A percentile compares a stretch with the other conserved stretches of the same genome.
These are phyloP conservation scores for Aelia acuminata DNA, from an alignment of 2,888 invertebrate genomes.

Conservation along the genomic window DNA sequence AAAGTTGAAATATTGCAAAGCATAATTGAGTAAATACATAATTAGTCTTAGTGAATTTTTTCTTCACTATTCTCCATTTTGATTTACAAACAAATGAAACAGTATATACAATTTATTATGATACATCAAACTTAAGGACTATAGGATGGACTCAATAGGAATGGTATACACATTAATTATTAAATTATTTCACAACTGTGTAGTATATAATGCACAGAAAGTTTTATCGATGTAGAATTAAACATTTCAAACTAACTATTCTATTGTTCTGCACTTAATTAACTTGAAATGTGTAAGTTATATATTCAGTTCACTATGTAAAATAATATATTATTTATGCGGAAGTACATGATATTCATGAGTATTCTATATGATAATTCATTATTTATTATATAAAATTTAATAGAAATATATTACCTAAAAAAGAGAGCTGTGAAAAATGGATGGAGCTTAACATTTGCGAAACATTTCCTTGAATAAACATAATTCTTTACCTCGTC, in stretches of 20 bases:
- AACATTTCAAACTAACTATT: neutral
- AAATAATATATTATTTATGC: neutral
- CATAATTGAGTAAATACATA: neutral
- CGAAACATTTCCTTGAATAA: too few species aligned
- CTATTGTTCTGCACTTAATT: neutral
- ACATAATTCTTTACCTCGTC: too few species aligned
- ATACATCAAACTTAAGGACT: slow-evolving; percentile 52
- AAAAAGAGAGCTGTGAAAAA: too few species aligned
- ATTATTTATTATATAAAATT: too few species aligned
- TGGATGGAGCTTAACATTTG: too few species aligned
- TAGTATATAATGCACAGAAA: neutral
- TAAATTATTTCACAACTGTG: neutral
- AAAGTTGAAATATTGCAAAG: neutral
- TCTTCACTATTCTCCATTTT: slow-evolving; percentile 2
- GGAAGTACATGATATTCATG: neutral
- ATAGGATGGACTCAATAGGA: slow-evolving; percentile 58
- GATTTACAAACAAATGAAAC: neutral
- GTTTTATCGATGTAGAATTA: neutral
- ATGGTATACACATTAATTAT: slow-evolving; percentile 35
- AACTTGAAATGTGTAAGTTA: neutral
- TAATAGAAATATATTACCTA: too few species aligned
- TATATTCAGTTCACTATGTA: neutral
- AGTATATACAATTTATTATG: slow-evolving; percentile 53
- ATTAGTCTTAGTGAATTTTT: neutral
- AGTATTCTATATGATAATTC: neutral